Evolutionary conservation across 2,797 vertebrate genomes (phyloP).

Genomic region (Simalia tracyae): DNA sequence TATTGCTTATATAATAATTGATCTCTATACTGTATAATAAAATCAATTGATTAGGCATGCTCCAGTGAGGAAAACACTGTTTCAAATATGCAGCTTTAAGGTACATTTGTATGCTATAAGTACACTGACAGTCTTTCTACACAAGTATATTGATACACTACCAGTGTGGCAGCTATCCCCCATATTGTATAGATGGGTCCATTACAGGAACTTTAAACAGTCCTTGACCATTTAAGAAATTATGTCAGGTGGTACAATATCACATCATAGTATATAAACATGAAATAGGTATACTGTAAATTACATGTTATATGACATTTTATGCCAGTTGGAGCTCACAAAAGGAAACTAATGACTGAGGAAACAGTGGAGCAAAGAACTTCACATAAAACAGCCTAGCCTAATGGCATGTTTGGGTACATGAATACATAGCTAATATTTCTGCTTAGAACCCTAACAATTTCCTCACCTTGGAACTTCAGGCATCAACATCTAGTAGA

Average conservation of each 20-base stretch:
- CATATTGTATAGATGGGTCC: background rate
- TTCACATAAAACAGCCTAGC: background rate
- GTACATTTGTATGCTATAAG: background rate
- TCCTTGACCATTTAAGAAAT: background rate
- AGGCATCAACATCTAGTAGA: background rate
- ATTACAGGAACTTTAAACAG: background rate
- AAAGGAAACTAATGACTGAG: background rate
- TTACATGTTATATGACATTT: background rate
- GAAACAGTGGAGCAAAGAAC: background rate
- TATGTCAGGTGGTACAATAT: background rate
- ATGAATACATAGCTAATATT: background rate
- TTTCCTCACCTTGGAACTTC: background rate
- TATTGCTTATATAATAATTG: background rate
- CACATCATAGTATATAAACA: background rate
- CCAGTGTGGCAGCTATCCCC: background rate
- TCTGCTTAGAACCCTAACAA: background rate
- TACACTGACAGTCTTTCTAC: background rate
- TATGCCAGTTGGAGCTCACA: background rate
- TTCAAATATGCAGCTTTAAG: background rate
- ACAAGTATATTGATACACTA: background rate
- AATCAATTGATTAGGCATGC: background rate
- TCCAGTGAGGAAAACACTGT: background rate
- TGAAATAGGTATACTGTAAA: background rate
- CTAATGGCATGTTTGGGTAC: background rate
- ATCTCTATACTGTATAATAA: background rate